A percentile compares a stretch with the other conserved stretches of the same genome.
Evolutionary conservation across 2,888 invertebrate genomes (phyloP).

Genomic region (Rhorus exstirpatorius): DNA sequence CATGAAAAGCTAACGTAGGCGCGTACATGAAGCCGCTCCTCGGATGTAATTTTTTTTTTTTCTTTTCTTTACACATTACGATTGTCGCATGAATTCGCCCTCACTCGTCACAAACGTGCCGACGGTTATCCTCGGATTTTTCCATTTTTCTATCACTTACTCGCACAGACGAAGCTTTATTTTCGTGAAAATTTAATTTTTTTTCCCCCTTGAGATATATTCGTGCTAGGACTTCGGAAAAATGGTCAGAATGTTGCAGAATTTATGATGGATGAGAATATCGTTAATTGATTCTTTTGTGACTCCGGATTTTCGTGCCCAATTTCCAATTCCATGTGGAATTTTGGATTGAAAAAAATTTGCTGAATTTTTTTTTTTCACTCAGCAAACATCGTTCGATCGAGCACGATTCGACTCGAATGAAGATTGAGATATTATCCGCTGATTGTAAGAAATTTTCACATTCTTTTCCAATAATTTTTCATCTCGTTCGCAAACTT

Average conservation of each 20-base stretch:
- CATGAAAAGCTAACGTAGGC: slow-evolving; percentile 22
- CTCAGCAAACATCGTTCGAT: too few species aligned
- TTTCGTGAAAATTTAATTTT: not conserved
- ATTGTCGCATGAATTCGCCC: slow-evolving; percentile 34
- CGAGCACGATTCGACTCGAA: too few species aligned
- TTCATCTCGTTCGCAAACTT: too few species aligned
- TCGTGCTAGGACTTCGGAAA: not conserved
- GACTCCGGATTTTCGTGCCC: too few species aligned
- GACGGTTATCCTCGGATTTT: slow-evolving; percentile 26
- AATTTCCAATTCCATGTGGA: too few species aligned
- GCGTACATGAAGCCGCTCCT: slow-evolving; percentile 30
- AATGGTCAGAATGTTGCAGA: not conserved
- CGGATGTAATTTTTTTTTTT: slow-evolving; percentile 21
- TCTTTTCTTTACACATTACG: slow-evolving; percentile 23
- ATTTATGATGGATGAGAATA: too few species aligned
- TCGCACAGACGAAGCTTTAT: not conserved
- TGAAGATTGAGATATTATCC: too few species aligned
- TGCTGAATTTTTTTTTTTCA: too few species aligned
- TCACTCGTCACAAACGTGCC: slow-evolving; percentile 18
- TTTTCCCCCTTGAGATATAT: not conserved
- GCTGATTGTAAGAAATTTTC: too few species aligned
- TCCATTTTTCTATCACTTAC: not conserved
- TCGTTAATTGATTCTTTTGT: too few species aligned
- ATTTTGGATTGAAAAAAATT: too few species aligned
- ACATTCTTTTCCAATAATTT: too few species aligned